Base-by-base conservation (phyloP, 2,888 invertebrate genomes). In the Entomobrya multifasciata region DNA sequence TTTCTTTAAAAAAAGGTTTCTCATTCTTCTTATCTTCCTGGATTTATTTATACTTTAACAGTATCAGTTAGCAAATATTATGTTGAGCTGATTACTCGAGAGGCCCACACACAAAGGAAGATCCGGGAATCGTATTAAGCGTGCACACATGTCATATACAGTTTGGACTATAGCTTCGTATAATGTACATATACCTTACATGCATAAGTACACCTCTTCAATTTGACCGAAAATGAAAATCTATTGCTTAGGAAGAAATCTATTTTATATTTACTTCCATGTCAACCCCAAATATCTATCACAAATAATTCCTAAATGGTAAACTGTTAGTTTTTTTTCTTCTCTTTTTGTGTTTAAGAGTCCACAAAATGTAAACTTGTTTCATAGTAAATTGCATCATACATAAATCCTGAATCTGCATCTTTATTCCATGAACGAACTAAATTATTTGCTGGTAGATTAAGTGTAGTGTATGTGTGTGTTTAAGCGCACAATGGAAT, bases 401-500 rank as follows among this genome's bases (percentile, higher is more conserved):
- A 36, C 36, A 36, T 36, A n/a, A 15, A 15, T 49, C 49, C 3
- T 3, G 13, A 49, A n/a, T 49, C 49, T 4, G 13, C 49, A 10
- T 49, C 49, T 15, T 49, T 11, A 49, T 49, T 13, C 49, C n/a
- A n/a, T n/a, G n/a, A n/a, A n/a, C n/a, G n/a, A 36, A 36, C 5
- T 36, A 4, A 36, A 36, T 36, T 36, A 36, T 36, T 6, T 36
- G 36, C 8, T 6, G 4, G 36, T 8, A n/a, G n/a, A n/a, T n/a
- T n/a, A n/a, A n/a, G 36, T 6, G 36, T 36, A 36, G 36, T 36
- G 36, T 44, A 44, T 13, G 44, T 22, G 67, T 67, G 22, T 13
- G 15, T 41, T 17, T 15, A 65, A 41, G 44, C 22, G 67, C 13
- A 67, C 41, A 62, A 30, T 52, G 8, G n/a, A 57, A 78, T 70